These are phyloP conservation scores for Megalonaias nervosa DNA, from an alignment of 1,140 invertebrate species.

Conservation along the genomic window DNA sequence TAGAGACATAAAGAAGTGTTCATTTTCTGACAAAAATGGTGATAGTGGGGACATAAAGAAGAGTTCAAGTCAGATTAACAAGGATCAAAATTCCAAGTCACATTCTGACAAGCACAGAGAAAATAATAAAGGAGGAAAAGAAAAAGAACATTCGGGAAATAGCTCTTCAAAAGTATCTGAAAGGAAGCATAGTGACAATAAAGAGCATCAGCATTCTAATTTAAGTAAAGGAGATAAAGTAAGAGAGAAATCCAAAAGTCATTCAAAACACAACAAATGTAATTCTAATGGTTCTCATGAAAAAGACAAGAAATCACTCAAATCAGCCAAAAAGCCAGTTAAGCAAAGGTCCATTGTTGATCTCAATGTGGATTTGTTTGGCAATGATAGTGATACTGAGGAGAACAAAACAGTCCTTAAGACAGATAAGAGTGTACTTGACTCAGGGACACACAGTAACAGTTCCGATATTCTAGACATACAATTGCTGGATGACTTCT, in stretches of 20 bases:
- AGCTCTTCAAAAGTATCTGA: too few relatives aligned
- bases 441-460: neutral
- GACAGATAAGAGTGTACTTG: neutral
- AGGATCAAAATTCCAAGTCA: too few relatives aligned
- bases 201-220: too few relatives aligned
- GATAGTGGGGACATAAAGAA: too few relatives aligned
- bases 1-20: too few relatives aligned
- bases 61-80: too few relatives aligned
- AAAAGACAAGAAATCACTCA: slow-evolving; percentile 2
- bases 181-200: too few relatives aligned
- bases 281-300: neutral
- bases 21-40: too few relatives aligned
- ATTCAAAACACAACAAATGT: neutral
- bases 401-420: neutral
- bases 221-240: too few relatives aligned
- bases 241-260: neutral
- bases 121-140: too few relatives aligned
- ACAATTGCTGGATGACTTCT: slow-evolving; percentile 65
- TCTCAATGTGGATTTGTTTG: slow-evolving; percentile 58
- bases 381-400: slow-evolving; percentile 34
- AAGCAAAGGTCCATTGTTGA: slow-evolving; percentile 42
- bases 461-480: slow-evolving; percentile 16
- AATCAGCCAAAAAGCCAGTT: slow-evolving; percentile 14
- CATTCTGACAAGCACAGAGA: too few relatives aligned
- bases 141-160: too few relatives aligned